These are phyloP conservation scores for Macrotis lagotis DNA, from an alignment of 2,113 vertebrate species.

Conservation along the genomic window DNA sequence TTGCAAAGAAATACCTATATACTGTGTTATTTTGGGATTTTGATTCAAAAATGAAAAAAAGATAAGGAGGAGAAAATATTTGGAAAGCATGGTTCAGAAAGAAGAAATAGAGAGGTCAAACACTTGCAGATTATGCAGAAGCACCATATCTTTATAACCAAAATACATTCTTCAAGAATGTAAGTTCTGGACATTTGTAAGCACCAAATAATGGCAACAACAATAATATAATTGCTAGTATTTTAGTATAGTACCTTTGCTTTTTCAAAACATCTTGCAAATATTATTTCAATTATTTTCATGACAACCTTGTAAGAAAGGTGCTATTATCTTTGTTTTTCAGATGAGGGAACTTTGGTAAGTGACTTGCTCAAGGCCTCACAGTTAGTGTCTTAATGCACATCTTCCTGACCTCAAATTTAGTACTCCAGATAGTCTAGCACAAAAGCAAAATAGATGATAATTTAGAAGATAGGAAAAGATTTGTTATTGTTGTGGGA, in stretches of 20 bases:
- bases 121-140: neutral
- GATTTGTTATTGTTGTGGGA: neutral
- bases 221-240: neutral
- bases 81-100: neutral
- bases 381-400: too few relatives aligned
- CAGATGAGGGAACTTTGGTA: neutral
- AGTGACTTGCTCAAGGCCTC: neutral
- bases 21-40: neutral
- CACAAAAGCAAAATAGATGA: neutral
- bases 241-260: neutral
- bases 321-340: neutral
- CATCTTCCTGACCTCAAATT: too few relatives aligned
- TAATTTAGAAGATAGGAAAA: neutral
- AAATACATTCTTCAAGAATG: neutral
- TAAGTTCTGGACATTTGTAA: neutral
- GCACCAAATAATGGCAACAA: neutral
- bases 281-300: neutral
- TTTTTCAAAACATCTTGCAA: neutral
- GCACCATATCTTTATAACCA: neutral
- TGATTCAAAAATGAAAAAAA: neutral
- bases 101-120: neutral
- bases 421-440: too few relatives aligned
- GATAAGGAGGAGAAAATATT: neutral
- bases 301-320: neutral
- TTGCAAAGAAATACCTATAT: neutral